phyloP scores from a whole-genome alignment of 2,113 vertebrate species.

The Octodon degus region DNA sequence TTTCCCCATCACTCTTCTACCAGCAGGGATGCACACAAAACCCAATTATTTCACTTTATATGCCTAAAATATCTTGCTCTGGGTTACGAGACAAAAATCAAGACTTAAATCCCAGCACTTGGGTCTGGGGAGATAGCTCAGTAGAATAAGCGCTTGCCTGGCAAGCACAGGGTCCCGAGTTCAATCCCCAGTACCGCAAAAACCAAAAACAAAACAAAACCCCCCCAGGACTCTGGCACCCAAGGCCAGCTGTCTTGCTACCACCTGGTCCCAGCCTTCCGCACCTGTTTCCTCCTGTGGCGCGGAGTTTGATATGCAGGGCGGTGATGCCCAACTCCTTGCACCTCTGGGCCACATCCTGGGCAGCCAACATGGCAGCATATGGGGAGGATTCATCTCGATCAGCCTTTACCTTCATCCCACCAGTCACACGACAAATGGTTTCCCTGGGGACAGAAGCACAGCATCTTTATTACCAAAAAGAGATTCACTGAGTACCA shows the following conservation, averaged over 20 bases:
- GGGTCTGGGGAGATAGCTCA: too few relatives aligned
- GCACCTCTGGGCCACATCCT: slow-evolving; percentile 98
- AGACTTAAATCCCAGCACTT: neutral
- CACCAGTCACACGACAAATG: slow-evolving; percentile 98
- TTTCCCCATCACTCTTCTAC: neutral
- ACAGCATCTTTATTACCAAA: neutral
- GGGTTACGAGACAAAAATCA: neutral
- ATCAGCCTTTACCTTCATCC: slow-evolving; percentile 99
- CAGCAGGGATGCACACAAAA: neutral
- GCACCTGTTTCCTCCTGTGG: slow-evolving; percentile 96
- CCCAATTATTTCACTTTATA: neutral
- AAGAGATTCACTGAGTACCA: neutral
- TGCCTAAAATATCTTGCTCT: neutral
- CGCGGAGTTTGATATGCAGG: slow-evolving; percentile 97
- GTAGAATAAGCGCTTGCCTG: too few relatives aligned
- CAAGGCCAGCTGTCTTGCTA: neutral
- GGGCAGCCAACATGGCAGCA: slow-evolving; percentile 97
- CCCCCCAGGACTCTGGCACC: neutral
- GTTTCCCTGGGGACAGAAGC: slow-evolving; percentile 90
- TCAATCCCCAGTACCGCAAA: too few relatives aligned
- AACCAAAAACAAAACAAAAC: too few relatives aligned
- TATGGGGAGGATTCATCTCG: slow-evolving; percentile 98
- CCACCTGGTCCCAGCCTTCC: neutral
- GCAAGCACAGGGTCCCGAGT: too few relatives aligned
- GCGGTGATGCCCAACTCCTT: slow-evolving; percentile 98